A percentile compares a stretch with the other conserved stretches of the same genome.
Evolutionary conservation across 2,797 vertebrate species (phyloP).

Genomic region (Rhadinocentrus ornatus): DNA sequence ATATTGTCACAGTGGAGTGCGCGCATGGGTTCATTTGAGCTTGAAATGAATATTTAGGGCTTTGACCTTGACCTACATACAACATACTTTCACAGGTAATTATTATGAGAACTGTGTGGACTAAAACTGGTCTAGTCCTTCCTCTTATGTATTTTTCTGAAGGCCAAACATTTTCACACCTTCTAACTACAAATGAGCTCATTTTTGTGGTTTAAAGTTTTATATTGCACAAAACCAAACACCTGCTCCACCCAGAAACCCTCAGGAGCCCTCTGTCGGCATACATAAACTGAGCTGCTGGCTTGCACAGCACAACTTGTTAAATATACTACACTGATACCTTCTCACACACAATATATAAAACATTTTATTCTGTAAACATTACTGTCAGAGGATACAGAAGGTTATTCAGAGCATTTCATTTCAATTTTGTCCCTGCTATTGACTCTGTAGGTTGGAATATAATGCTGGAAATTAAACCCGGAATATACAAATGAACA

Average conservation of each 20-base stretch:
- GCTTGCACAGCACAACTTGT: not conserved
- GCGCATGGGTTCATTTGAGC: not conserved
- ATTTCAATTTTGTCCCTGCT: not conserved
- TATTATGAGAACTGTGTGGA: not conserved
- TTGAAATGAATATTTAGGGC: not conserved
- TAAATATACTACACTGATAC: not conserved
- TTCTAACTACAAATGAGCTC: constrained; percentile 7
- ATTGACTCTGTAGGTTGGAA: not conserved
- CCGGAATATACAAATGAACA: not conserved
- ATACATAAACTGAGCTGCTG: not conserved
- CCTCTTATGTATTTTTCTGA: not conserved
- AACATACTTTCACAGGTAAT: not conserved
- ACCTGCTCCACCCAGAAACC: constrained; percentile 62
- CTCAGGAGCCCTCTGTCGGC: not conserved
- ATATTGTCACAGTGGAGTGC: not conserved
- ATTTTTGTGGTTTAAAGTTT: not conserved
- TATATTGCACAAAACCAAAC: constrained; percentile 31
- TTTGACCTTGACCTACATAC: not conserved
- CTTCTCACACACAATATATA: not conserved
- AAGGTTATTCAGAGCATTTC: not conserved
- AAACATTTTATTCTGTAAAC: not conserved
- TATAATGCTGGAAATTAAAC: not conserved
- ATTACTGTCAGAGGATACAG: not conserved
- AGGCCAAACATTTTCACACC: constrained; percentile 17
- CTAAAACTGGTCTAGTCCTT: not conserved